Percentiles rank a stretch among this genome's conserved stretches.
Conservation (phyloP, 64 coral and sea anemone genomes). For the Stichodactyla mertensii region DNA sequence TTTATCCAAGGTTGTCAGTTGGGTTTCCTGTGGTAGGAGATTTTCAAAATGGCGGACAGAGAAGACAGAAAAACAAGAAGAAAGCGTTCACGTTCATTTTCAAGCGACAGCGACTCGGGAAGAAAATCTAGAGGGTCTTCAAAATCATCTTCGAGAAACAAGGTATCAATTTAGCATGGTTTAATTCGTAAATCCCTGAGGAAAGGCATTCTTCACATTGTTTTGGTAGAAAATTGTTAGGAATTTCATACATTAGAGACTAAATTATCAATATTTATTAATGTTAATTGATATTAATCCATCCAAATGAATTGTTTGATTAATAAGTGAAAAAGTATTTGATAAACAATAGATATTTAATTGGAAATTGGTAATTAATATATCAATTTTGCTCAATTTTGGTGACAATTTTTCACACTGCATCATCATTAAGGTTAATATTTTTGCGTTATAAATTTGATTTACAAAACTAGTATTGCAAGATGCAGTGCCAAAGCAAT, state of each 20-base stretch:
- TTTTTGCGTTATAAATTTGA: not conserved
- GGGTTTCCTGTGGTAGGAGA: conserved; percentile 9
- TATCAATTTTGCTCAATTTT: not conserved
- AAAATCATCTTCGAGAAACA: not conserved
- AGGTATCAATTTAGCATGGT: not conserved
- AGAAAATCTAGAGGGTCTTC: conserved; percentile 18
- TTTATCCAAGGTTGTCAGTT: not conserved
- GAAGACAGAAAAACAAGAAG: conserved; percentile 21
- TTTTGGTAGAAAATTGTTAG: not conserved
- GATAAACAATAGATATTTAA: not conserved
- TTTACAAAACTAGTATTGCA: too few species aligned
- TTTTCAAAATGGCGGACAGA: conserved; percentile 80
- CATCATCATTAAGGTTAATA: too few species aligned
- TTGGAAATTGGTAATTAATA: not conserved
- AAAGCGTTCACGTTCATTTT: not conserved
- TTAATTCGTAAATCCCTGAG: not conserved
- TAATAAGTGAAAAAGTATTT: not conserved
- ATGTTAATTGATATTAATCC: not conserved
- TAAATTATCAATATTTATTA: not conserved
- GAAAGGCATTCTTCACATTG: not conserved
- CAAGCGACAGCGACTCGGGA: not conserved
- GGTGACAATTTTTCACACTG: not conserved
- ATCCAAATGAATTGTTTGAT: not conserved
- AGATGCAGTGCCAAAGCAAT: too few species aligned
- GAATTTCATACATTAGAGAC: not conserved